Percentiles rank a stretch among this genome's conserved stretches.
Evolutionary conservation across 2,888 invertebrate genomes (phyloP).

Genomic region (Protophormia terraenovae): DNA sequence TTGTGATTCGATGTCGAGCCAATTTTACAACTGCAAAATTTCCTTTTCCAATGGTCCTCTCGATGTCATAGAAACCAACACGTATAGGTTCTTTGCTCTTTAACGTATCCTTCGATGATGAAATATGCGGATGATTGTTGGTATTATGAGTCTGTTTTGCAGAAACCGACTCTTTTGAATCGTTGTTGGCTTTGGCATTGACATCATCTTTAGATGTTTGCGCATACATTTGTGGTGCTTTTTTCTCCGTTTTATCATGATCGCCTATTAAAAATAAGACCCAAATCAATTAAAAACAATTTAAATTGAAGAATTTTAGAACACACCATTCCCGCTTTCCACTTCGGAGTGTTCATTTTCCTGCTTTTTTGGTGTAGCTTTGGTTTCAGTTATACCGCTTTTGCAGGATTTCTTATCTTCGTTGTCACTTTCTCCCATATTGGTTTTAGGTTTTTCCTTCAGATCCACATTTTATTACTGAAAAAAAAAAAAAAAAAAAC

Average conservation of each 20-base stretch:
- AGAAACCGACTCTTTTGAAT: slow-evolving; percentile 48
- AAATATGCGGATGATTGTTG: slow-evolving; percentile 24
- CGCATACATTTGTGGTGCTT: neutral
- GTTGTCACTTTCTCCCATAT: slow-evolving; percentile 67
- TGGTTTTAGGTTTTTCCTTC: slow-evolving; percentile 1
- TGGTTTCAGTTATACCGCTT: slow-evolving; percentile 35
- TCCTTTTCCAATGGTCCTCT: slow-evolving; percentile 98
- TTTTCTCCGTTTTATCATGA: slow-evolving; percentile 49
- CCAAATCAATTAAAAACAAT: no score
- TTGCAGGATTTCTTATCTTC: slow-evolving; percentile 57
- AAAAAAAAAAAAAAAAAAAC: neutral
- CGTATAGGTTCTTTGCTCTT: slow-evolving; percentile 87
- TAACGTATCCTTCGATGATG: slow-evolving; percentile 72
- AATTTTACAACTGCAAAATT: slow-evolving; percentile 99
- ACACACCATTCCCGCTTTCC: slow-evolving; percentile 40
- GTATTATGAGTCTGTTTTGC: slow-evolving; percentile 26
- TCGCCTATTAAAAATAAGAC: slow-evolving; percentile 68
- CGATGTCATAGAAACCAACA: slow-evolving; percentile 99
- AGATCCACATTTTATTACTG: slow-evolving; percentile 46
- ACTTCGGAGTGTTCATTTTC: slow-evolving; percentile 48
- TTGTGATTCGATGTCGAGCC: slow-evolving; percentile 98
- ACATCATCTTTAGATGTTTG: slow-evolving; percentile 46
- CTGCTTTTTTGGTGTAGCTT: slow-evolving; percentile 31
- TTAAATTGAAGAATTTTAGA: neutral
- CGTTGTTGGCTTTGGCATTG: slow-evolving; percentile 5